Percentiles rank a stretch among this genome's conserved stretches.
phyloP scores from a whole-genome alignment of 1,140 invertebrate species.

The Lordiphosa clarofinis region DNA sequence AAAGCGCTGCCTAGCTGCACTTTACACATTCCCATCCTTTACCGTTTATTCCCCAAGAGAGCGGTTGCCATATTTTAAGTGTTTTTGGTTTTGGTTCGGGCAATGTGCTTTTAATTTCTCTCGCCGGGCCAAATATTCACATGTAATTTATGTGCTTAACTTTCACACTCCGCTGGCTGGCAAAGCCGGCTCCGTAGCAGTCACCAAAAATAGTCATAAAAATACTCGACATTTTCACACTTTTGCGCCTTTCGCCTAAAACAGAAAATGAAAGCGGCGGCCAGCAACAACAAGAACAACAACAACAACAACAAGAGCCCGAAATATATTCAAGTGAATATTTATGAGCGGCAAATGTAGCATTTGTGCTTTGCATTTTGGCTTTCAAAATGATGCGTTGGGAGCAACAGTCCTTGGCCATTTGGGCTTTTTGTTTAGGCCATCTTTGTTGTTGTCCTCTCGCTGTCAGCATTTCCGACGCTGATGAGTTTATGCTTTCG shows the following conservation, averaged over 20 bases:
- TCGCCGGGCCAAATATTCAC: constrained; percentile 28
- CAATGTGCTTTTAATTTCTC: constrained; percentile 68
- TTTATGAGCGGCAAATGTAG: constrained; percentile 75
- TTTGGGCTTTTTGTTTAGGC: constrained; percentile 30
- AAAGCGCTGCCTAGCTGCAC: constrained; percentile 47
- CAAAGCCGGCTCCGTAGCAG: constrained; percentile 11
- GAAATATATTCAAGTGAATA: constrained; percentile 69
- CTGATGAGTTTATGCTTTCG: constrained; percentile 74
- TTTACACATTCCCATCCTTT: constrained; percentile 27
- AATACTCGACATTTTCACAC: constrained; percentile 68
- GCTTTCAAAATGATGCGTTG: constrained; percentile 39
- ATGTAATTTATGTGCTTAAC: constrained; percentile 73
- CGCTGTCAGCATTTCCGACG: constrained; percentile 69
- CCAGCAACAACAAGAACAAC: not conserved
- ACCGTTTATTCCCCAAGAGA: constrained; percentile 11
- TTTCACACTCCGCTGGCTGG: constrained; percentile 59
- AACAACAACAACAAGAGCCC: too few relatives aligned
- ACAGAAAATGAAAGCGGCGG: constrained; percentile 66
- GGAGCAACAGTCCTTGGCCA: constrained; percentile 54
- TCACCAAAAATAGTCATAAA: constrained; percentile 64
- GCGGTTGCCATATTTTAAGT: constrained; percentile 49
- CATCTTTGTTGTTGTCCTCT: constrained; percentile 31
- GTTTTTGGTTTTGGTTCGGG: constrained; percentile 49
- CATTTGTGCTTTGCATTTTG: constrained; percentile 68
- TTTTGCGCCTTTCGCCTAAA: constrained; percentile 59